Evolutionary conservation across 2,113 vertebrate species (phyloP), one percentile per base, ranked within the genome.

Genomic region (Trochalopteron elliotii): DNA sequence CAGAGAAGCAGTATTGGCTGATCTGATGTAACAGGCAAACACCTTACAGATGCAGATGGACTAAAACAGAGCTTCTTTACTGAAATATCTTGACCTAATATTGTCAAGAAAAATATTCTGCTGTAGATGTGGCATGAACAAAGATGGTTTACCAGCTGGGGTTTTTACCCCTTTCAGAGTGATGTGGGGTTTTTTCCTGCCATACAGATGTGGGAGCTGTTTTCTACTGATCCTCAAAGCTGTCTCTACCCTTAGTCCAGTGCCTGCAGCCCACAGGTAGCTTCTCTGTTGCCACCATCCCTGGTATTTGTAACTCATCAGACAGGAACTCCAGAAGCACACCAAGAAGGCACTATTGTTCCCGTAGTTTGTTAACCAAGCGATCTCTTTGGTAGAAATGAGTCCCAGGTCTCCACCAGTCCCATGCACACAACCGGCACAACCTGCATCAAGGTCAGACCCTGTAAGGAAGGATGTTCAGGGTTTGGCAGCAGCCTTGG

Each of bases 401-500:
- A 67, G 13, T 11, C 24, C 9, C 20, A 37, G n/a, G 12, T 50
- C 23, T 12, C 6, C 33, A 15, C 18, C 4, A 28, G 8, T 23
- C 31, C 27, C 8, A 4, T 24, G 27, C 1, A 2, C 15, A 27
- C 22, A 57, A 15, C 6, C 22, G 22, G 19, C 15, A 35, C 23
- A 39, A 21, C 9, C 50, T 52, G 27, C 42, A 28, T 53, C 33
- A 27, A 24, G 31, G 35, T 45, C n/a, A 50, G 56, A 33, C 9
- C 3, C 19, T 1, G 0, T 21, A 27, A 30, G 17, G 2, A 25
- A 42, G 28, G 33, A 50, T 0, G 1, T 15, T 45, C 4, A 8
- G 18, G 24, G 14, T 20, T 5, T 42, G 45, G 25, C 59, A 61
- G 55, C 27, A 35, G 1, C 33, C 44, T 71, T 31, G 40, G 27